Evolutionary conservation across 1,140 invertebrate species (phyloP), one percentile per base, ranked within the genome.

Genomic region (Papilio machaon): DNA sequence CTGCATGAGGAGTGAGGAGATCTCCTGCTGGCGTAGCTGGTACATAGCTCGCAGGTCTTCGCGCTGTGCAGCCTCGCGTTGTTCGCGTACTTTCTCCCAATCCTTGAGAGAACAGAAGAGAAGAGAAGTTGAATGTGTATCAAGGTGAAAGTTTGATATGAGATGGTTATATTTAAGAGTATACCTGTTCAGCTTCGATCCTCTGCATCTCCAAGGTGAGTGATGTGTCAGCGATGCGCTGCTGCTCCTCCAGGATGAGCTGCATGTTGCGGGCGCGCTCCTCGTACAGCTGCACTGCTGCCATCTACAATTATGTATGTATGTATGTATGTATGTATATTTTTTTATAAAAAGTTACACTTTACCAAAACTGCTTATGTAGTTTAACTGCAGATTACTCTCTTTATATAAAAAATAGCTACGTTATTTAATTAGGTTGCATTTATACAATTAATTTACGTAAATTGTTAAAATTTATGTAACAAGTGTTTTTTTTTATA

Each of bases 1-100:
- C 85, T 96, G 95, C 87, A 96, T 94, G 17, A 96, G 94, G 81
- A 95, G 95, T 38, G 95, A 95, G 60, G 95, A 88, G 80, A 96
- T 91, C 85, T 95, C 94, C 83, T 95, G 95, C 76, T 96, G 95
- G 13, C 94, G 85, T 35, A 95, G 88, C 85, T 95, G 95, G 80
- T 95, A 92, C 64, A 95, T 89, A 3, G 92, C 90, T 9, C 94
- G 91, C 73, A 95, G 89, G 13, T 95, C 94, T 46, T 95, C 94
- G 10, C 95, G 91, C 83, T 90, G 87, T 84, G 95, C 89, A 73
- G 84, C 84, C 88, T 95, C 91, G 1, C 85, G 86, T 54, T 92
- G 89, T 7, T 81, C 75, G 0, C 90, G 89, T 7, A 92, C 83
- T 52, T 92, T 91, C 88, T 95, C 94, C 91, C 94, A 94, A 78